Evolutionary conservation across 2,797 vertebrate species (phyloP), one percentile per base, ranked within the genome.

Genomic region (Squalus acanthias): DNA sequence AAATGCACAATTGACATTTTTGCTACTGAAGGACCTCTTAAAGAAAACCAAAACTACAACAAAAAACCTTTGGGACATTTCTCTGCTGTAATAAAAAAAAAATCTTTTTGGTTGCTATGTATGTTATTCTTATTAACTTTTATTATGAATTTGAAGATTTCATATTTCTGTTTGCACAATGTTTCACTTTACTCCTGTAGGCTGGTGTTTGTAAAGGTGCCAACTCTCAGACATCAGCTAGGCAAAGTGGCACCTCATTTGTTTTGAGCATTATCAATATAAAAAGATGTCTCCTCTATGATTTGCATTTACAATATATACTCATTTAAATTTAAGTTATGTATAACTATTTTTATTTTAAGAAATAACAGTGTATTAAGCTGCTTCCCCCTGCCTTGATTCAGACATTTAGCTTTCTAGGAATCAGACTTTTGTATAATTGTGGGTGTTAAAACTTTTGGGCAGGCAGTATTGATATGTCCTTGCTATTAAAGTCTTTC

Each of bases 361-460:
- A 76, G 50, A 33, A 95, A 72, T 95, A 76, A 76, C 29, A 33
- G 26, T 57, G 70, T 57, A 74, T n/a, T 74, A 76, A 95, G 0
- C 29, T 95, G 46, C 70, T 72, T 69, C 69, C 29, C 29, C 26
- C 46, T 95, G 70, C 94, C 70, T 76, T 76, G 94, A 76, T 76
- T 76, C 70, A 76, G 50, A 53, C 70, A 57, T 95, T 95, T 76
- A 95, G 46, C 70, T 95, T 95, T 57, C 26, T 20, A 76, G 94
- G 46, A 74, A 76, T 60, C 70, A 74, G 50, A 57, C 69, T 70
- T 92, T 95, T 33, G 70, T 57, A 76, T 72, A 70, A 60, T 95
- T 95, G 70, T 95, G 94, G 50, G 70, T 95, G 94, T 74, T 95
- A 74, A 93, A 74, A 74, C 72, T 74, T 95, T 57, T 95, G 94